Conservation (phyloP, 2,797 vertebrate species). For the Eulemur mongoz region DNA sequence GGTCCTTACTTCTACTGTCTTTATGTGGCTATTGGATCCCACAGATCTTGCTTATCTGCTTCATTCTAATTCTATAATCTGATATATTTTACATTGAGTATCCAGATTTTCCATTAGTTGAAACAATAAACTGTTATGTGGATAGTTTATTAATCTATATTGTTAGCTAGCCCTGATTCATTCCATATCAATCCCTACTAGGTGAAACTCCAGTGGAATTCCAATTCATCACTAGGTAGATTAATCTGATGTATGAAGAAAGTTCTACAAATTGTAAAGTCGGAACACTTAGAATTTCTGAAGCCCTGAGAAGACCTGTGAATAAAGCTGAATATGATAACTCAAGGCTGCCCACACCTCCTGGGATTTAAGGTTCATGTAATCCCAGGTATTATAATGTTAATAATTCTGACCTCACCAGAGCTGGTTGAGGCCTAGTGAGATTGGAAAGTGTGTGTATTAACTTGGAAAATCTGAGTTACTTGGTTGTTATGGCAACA, state of each 20-base stretch:
- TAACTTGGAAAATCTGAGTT: constrained; percentile 1
- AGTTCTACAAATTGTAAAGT: neutral
- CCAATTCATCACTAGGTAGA: neutral
- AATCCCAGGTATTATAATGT: constrained; percentile 3
- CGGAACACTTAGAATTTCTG: constrained; percentile 19
- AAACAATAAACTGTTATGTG: neutral
- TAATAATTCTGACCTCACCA: constrained; percentile 18
- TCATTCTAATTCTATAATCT: neutral
- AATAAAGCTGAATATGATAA: neutral
- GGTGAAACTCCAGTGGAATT: neutral
- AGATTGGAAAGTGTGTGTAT: neutral
- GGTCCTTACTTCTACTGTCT: neutral
- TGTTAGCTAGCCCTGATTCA: neutral
- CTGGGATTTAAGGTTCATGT: neutral
- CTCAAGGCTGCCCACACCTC: neutral
- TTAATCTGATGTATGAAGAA: neutral
- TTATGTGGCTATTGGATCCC: neutral
- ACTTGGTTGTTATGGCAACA: constrained; percentile 51
- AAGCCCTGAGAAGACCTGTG: neutral
- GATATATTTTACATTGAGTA: neutral
- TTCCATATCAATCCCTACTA: neutral
- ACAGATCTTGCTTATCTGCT: neutral
- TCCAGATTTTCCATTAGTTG: neutral
- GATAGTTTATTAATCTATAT: neutral
- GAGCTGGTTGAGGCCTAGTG: neutral